Percentiles rank a stretch among this genome's conserved stretches.
phyloP scores from a whole-genome alignment of 1,140 invertebrate species.

The Luehdorfia chinensis region DNA sequence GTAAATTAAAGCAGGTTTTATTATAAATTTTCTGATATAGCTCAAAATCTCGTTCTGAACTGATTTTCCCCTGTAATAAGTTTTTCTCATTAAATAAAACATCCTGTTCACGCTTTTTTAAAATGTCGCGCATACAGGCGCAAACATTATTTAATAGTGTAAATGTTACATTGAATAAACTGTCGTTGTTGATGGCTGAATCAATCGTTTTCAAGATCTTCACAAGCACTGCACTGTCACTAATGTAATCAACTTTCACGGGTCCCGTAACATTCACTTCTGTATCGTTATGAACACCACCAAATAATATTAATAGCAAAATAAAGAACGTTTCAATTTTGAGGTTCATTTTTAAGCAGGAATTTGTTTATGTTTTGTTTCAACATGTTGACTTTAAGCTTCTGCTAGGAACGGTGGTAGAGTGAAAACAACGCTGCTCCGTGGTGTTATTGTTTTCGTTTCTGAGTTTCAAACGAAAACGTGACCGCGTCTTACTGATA shows the following conservation, averaged over 20 bases:
- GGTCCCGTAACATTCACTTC: background rate
- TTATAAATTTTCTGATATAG: slow-evolving; percentile 49
- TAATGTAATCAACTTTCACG: background rate
- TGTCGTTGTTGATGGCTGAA: slow-evolving; percentile 38
- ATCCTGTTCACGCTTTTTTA: slow-evolving; percentile 31
- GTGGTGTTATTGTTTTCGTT: slow-evolving; percentile 7
- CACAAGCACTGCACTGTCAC: slow-evolving; percentile 34
- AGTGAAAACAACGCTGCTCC: background rate
- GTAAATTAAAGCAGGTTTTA: slow-evolving; percentile 46
- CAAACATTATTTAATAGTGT: slow-evolving; percentile 53
- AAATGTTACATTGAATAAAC: slow-evolving; percentile 44
- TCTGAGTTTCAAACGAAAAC: background rate
- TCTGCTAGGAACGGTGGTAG: background rate
- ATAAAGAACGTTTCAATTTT: slow-evolving; percentile 9
- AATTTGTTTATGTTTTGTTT: slow-evolving; percentile 1
- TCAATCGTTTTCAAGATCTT: slow-evolving; percentile 49
- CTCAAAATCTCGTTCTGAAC: slow-evolving; percentile 22
- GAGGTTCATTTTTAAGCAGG: slow-evolving; percentile 6
- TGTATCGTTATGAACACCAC: background rate
- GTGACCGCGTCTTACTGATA: background rate
- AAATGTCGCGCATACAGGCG: slow-evolving; percentile 44
- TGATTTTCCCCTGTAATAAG: slow-evolving; percentile 13
- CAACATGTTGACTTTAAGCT: slow-evolving; percentile 12
- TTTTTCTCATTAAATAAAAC: slow-evolving; percentile 26
- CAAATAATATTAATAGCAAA: background rate